A percentile compares a stretch with the other conserved stretches of the same genome.
These are phyloP conservation scores for Alcedo atthis DNA, from an alignment of 2,797 vertebrate genomes.

Conservation along the genomic window DNA sequence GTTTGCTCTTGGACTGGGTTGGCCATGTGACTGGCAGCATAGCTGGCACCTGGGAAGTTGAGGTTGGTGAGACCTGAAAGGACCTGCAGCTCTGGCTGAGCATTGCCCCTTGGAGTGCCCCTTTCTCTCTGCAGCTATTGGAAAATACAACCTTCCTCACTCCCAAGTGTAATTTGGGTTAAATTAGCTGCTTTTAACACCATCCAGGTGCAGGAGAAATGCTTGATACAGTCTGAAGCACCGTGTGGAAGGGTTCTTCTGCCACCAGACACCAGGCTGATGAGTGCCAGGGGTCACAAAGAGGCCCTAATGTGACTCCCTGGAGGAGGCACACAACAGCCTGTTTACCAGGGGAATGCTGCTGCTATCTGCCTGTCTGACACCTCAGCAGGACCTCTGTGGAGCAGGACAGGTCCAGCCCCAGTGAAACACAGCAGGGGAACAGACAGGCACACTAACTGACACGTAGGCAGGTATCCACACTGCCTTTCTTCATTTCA, in stretches of 20 bases:
- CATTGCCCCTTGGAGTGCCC: not conserved
- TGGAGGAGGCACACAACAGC: not conserved
- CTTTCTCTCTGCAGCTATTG: not conserved
- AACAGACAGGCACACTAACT: accelerated
- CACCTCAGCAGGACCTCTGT: not conserved
- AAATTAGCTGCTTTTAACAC: not conserved
- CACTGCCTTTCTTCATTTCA: not conserved
- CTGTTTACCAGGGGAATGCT: not conserved
- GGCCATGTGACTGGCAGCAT: accelerated
- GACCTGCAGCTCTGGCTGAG: not conserved
- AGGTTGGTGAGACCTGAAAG: not conserved
- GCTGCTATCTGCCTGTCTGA: not conserved
- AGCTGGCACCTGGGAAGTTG: not conserved
- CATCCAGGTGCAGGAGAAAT: not conserved
- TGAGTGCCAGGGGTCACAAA: not conserved
- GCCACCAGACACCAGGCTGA: not conserved
- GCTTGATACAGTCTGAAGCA: not conserved
- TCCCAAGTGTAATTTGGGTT: not conserved
- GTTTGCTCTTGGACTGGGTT: not conserved
- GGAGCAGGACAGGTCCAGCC: not conserved
- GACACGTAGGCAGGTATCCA: not conserved
- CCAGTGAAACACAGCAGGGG: accelerated
- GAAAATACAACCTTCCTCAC: not conserved
- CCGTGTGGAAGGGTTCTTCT: not conserved
- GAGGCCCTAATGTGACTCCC: not conserved